Base-by-base conservation (phyloP, 2,113 vertebrate species). In the Hemibates koningsi region DNA sequence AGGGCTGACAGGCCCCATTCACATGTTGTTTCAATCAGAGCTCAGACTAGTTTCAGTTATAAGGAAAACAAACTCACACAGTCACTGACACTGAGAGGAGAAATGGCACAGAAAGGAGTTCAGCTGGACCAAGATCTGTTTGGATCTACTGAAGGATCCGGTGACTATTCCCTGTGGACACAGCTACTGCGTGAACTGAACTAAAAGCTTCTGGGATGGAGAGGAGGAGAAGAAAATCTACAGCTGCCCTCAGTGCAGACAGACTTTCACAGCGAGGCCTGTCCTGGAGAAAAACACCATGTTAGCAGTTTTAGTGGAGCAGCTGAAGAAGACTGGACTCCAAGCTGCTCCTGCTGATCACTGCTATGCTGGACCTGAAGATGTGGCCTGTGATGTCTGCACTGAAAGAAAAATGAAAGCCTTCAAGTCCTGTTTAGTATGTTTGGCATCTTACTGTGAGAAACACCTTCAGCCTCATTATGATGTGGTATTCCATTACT, bases 391-490 rank as follows among this genome's bases (percentile, higher is more conserved):
- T 59, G 57, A 59, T 32, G 0, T 17, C 57, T 61, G 27, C 27
- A 61, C 27, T 6, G 57, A 3, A 0, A 32, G 27, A 59, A 59
- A 17, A 59, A 9, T 61, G 0, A 61, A 61, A 61, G 0, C 27
- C 0, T 59, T 57, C 24, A 57, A 57, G 24, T 2, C 56, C 3
- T 16, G 0, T 32, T 59, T 59, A 17, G 0, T 59, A 0, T 59
- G 0, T 59, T 0, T 17, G 7, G 5, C 0, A 13, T 27, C 21
- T 56, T 56, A 56, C 21, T 56, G 54, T 56, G 54, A 56, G 21
- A 56, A 56, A 2, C 54, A 56, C 11, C 0, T 56, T 56, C 6
- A 1, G 21, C 0, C 6, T 56, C 53, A 0, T 24, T 56, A 13
- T 7, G 21, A 56, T 56, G n/a, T 21, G 19, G 52, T n/a, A n/a